Evolutionary conservation across 2,113 vertebrate genomes (phyloP).

Genomic region (Dasypus novemcinctus): DNA sequence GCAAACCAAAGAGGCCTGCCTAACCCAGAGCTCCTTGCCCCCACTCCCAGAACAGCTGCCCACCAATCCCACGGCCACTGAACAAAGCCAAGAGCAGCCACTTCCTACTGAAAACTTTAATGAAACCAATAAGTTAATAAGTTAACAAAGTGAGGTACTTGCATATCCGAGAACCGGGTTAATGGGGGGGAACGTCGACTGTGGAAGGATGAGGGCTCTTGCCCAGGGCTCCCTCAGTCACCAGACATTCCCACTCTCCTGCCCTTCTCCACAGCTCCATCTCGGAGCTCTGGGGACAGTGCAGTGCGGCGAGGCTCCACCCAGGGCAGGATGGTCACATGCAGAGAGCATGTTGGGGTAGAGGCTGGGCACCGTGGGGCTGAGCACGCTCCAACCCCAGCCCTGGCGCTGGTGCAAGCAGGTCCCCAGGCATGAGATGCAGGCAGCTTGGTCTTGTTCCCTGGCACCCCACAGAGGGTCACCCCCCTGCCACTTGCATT

Average conservation of each 20-base stretch:
- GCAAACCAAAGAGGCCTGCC: not conserved
- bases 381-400: conserved; percentile 8
- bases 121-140: conserved; percentile 97
- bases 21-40: not conserved
- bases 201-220: conserved; percentile 59
- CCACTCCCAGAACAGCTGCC: not conserved
- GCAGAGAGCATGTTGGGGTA: conserved; percentile 56
- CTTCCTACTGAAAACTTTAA: conserved; percentile 92
- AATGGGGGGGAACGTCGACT: conserved; percentile 72
- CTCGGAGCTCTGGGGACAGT: conserved; percentile 59
- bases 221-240: conserved; percentile 76
- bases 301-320: conserved; percentile 13
- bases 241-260: conserved; percentile 72
- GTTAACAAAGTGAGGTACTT: conserved; percentile 94
- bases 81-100: conserved; percentile 64
- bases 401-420: conserved; percentile 66
- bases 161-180: conserved; percentile 79
- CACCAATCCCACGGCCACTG: not conserved
- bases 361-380: conserved; percentile 70
- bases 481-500: conserved; percentile 10
- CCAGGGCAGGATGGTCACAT: conserved; percentile 65
- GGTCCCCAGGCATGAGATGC: conserved; percentile 58
- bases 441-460: conserved; percentile 34
- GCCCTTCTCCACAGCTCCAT: conserved; percentile 32
- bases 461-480: not conserved